These are phyloP conservation scores for Tridacna crocea DNA, from an alignment of 2,888 invertebrate genomes.

Conservation along the genomic window DNA sequence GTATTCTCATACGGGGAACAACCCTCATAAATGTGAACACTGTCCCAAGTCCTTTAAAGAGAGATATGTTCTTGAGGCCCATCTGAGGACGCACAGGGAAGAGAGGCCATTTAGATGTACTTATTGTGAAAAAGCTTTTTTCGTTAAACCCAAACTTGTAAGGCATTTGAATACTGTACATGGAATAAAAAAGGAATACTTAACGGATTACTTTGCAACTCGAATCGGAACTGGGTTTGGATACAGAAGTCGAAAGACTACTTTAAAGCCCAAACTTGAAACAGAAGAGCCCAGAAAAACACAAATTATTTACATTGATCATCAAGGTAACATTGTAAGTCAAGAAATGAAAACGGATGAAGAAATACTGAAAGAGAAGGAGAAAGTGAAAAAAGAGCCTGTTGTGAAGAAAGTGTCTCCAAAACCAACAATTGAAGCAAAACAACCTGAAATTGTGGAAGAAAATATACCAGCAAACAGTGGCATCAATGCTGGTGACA, in stretches of 20 bases:
- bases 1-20: slow-evolving; percentile 52
- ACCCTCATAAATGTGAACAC: slow-evolving; percentile 48
- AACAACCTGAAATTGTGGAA: neutral
- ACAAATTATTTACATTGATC: slow-evolving; percentile 55
- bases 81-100: slow-evolving; percentile 55
- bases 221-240: slow-evolving; percentile 49
- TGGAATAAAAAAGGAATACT: slow-evolving; percentile 44
- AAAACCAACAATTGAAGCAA: slow-evolving; percentile 14
- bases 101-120: slow-evolving; percentile 57
- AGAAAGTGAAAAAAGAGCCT: neutral
- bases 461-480: neutral
- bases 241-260: slow-evolving; percentile 43
- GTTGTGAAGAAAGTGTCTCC: slow-evolving; percentile 17
- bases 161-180: slow-evolving; percentile 59
- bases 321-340: slow-evolving; percentile 49
- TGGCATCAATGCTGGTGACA: neutral
- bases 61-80: slow-evolving; percentile 44
- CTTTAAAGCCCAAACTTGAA: slow-evolving; percentile 17
- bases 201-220: slow-evolving; percentile 52
- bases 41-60: slow-evolving; percentile 59
- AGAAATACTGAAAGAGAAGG: slow-evolving; percentile 25
- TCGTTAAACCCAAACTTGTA: slow-evolving; percentile 48
- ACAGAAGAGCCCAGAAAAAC: slow-evolving; percentile 29
- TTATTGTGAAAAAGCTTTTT: slow-evolving; percentile 58
- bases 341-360: slow-evolving; percentile 26